Percentiles rank a stretch among this genome's conserved stretches.
phyloP scores from a whole-genome alignment of 2,888 invertebrate species.

The Lepidonotus clava region DNA sequence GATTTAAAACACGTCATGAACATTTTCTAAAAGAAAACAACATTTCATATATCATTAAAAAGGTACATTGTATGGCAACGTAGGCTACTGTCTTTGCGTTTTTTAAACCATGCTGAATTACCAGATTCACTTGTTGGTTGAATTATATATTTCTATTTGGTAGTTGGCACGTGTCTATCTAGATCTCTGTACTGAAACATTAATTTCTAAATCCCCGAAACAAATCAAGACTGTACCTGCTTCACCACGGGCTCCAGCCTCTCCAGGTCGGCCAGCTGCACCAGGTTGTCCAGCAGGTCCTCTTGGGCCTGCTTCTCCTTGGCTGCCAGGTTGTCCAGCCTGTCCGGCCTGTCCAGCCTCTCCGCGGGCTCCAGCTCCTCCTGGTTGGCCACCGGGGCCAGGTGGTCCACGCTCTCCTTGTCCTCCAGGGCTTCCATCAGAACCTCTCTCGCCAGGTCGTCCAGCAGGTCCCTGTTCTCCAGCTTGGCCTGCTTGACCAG shows the following conservation, averaged over 20 bases:
- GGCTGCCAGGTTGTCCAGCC: neutral
- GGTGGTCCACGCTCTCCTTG: conserved; percentile 48
- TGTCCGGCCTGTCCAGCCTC: conserved; percentile 1
- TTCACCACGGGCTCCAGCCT: conserved; percentile 57
- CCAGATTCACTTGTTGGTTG: too few species aligned
- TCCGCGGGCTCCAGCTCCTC: conserved; percentile 43
- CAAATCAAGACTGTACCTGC: too few species aligned
- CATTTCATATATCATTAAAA: too few species aligned
- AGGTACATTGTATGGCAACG: too few species aligned
- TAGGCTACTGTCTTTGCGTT: too few species aligned
- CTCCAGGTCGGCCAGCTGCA: conserved; percentile 58
- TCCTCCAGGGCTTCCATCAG: conserved; percentile 59
- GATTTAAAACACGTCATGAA: too few species aligned
- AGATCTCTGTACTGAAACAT: neutral
- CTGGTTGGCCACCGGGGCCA: conserved; percentile 40
- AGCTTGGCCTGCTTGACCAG: conserved; percentile 18
- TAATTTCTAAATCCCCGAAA: too few species aligned
- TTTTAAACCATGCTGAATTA: too few species aligned
- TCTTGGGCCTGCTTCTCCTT: conserved; percentile 17
- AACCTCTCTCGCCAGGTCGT: conserved; percentile 59
- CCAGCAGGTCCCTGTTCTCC: conserved; percentile 63
- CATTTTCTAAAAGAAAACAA: too few species aligned
- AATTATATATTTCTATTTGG: too few species aligned
- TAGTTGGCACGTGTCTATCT: too few species aligned
- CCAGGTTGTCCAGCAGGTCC: conserved; percentile 51